Conservation (phyloP, 2,797 vertebrate genomes). For the Halcyon chelicuti region DNA sequence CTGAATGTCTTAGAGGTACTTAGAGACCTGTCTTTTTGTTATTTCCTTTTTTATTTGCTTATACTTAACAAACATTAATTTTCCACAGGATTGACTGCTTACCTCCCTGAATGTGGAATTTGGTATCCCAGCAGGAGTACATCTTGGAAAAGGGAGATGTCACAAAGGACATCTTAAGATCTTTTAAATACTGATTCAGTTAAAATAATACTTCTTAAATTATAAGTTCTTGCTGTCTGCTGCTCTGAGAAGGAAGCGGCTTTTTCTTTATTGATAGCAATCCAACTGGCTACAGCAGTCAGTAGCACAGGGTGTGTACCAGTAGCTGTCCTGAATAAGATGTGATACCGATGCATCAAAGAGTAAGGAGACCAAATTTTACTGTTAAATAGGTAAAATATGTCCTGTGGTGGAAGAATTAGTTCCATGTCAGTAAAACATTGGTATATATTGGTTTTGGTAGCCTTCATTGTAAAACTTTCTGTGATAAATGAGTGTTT, state of each 20-base stretch:
- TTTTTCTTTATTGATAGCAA: neutral
- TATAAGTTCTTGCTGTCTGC: neutral
- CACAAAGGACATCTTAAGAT: neutral
- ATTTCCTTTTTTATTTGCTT: neutral
- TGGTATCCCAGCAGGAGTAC: neutral
- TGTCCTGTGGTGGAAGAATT: neutral
- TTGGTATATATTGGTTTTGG: neutral
- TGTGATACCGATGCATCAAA: neutral
- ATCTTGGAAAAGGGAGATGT: neutral
- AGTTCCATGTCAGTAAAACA: neutral
- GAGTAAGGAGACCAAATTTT: neutral
- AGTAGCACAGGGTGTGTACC: fast-evolving
- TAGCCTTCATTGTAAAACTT: neutral
- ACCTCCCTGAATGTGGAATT: neutral
- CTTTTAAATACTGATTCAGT: neutral
- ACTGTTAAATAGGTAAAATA: neutral
- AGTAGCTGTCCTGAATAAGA: neutral
- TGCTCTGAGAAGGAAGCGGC: neutral
- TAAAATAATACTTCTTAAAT: neutral
- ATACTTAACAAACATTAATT: neutral
- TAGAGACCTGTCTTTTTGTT: neutral
- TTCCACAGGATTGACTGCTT: neutral
- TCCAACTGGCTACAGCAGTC: neutral
- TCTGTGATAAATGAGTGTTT: neutral
- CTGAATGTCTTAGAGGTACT: neutral